Conservation (phyloP, 2,888 invertebrate species). For the Amphipoea lucens region DNA sequence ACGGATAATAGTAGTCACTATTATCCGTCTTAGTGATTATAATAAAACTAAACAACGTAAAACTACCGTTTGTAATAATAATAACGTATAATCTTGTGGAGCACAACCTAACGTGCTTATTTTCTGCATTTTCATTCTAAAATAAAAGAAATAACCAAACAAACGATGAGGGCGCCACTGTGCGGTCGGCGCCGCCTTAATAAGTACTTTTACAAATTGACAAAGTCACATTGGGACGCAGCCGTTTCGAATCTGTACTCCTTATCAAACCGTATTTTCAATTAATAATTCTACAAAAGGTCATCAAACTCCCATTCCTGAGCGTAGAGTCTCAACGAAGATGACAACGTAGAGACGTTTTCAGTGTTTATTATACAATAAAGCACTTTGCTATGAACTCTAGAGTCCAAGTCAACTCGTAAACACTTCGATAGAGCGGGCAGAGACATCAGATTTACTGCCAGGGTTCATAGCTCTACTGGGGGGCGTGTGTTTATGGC, state of each 20-base stretch:
- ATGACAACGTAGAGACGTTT: slow-evolving; percentile 52
- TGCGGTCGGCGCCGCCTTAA: too few species aligned
- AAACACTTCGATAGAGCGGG: slow-evolving; percentile 65
- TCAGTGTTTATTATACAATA: slow-evolving; percentile 63
- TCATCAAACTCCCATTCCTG: slow-evolving; percentile 36
- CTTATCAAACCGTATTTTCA: neutral
- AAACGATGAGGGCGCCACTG: too few species aligned
- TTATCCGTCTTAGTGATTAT: too few species aligned
- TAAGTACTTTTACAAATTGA: too few species aligned
- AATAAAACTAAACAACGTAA: too few species aligned
- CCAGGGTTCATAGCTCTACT: slow-evolving; percentile 52
- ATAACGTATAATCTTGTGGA: too few species aligned
- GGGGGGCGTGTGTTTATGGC: slow-evolving; percentile 38
- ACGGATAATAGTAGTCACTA: too few species aligned
- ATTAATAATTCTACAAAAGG: slow-evolving; percentile 8
- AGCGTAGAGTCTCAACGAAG: slow-evolving; percentile 24
- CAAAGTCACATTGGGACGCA: too few species aligned
- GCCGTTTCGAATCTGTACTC: neutral
- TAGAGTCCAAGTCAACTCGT: slow-evolving; percentile 61
- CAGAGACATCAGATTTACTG: slow-evolving; percentile 60
- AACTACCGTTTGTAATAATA: too few species aligned
- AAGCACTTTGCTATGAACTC: slow-evolving; percentile 58
- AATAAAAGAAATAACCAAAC: too few species aligned
- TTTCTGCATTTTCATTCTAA: too few species aligned
- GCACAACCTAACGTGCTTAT: too few species aligned